Evolutionary conservation across 2,113 vertebrate genomes (phyloP), one percentile per base, ranked within the genome.

Genomic region (Aix galericulata): DNA sequence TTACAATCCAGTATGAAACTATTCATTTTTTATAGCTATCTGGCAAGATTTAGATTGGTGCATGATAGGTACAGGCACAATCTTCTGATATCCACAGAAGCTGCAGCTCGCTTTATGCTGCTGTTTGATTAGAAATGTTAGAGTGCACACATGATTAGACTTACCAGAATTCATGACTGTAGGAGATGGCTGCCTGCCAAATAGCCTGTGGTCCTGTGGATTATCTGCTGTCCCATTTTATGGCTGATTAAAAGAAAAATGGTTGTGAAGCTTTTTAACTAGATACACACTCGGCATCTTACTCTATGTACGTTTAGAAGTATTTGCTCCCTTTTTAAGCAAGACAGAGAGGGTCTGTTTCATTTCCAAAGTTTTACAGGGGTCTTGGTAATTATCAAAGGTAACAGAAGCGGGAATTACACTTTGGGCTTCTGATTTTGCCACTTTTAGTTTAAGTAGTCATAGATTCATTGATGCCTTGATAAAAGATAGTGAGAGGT

Each of bases 151-250:
- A n/a, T 69, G 74, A 38, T 69, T 58, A 64, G 76, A 59, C 44
- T 48, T 75, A 66, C 48, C 71, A 85, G 66, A 75, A 87, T 75
- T 89, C 31, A 26, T 85, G 69, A 20, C 73, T 80, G 62, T 52
- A 36, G 79, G 84, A 85, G 32, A 25, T 69, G 88, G 88, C 91
- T 92, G 89, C 66, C 42, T 94, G 86, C 91, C 93, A 96, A 32
- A 83, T 67, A 76, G 75, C 74, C 85, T 91, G 68, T 81, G 73
- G 58, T 85, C 89, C 91, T 64, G 42, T 92, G 84, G 72, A 88
- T 90, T 96, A 83, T 91, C 73, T 90, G 26, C 83, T 91, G 62
- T 86, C 48, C 82, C 26, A 2, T 88, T 94, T 91, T 80, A 58
- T 75, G 55, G 52, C 59, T 88, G 74, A 84, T 92, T 46, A 92